Percentiles rank a stretch among this genome's conserved stretches.
These are phyloP conservation scores for Tautogolabrus adspersus DNA, from an alignment of 2,113 vertebrate genomes.

Conservation along the genomic window DNA sequence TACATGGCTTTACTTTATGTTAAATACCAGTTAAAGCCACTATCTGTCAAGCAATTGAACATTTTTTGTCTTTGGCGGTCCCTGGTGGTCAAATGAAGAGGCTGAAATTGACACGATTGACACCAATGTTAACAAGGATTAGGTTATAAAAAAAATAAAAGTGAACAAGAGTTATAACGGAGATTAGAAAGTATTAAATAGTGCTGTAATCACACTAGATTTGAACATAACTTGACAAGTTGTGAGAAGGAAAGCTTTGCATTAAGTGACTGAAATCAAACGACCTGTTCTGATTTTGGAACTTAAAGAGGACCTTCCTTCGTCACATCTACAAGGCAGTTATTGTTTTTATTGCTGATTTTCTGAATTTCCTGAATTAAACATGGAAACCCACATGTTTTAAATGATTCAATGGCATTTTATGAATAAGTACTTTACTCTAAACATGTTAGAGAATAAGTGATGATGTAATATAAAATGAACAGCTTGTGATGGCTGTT, in stretches of 20 bases:
- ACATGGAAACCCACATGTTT: background rate
- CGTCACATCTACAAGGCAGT: background rate
- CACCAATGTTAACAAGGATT: background rate
- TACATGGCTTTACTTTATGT: background rate
- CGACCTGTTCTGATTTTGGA: background rate
- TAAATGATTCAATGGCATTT: background rate
- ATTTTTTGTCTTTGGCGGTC: background rate
- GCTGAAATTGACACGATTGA: background rate
- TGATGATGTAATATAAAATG: background rate
- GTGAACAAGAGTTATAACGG: background rate
- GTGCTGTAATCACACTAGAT: background rate
- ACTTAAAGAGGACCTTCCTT: background rate
- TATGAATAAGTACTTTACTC: background rate
- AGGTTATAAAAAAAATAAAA: background rate
- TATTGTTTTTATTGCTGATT: background rate
- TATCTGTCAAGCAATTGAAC: background rate
- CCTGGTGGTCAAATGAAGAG: background rate
- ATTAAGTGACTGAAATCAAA: background rate
- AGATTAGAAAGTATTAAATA: background rate
- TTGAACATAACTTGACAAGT: background rate
- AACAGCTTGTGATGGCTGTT: background rate
- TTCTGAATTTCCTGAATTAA: background rate
- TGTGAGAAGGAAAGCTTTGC: background rate
- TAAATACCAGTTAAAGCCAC: background rate
- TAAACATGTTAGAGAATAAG: background rate